Evolutionary conservation across 2,888 invertebrate species (phyloP), one percentile per base, ranked within the genome.

Genomic region (Pheosia tremula): DNA sequence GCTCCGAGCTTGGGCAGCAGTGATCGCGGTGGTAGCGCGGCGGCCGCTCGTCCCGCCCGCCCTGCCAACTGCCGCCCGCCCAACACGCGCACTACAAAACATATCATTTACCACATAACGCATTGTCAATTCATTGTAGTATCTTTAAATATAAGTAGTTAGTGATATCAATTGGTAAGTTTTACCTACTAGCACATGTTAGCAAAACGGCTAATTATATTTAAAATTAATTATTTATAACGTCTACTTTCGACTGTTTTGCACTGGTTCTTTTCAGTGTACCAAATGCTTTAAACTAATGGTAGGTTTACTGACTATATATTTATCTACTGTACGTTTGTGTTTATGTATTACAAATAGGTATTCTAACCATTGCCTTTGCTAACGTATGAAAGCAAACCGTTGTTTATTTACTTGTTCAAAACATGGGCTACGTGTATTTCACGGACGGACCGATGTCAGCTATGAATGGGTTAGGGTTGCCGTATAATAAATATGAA

Each of bases 11-110:
- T 45, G 49, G 56, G 54, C 59, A 39, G 65, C 76, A 80, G 79
- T 80, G 68, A 69, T 75, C 75, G 79, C 67, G 72, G 74, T 69
- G 71, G 69, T 62, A 63, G 72, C 74, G 79, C 68, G 78, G 72
- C 71, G 77, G 68, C 67, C 78, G 77, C 77, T 65, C 72, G 80
- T 71, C 67, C 68, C 75, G 74, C 69, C 78, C 74, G 71, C 73
- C 77, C 69, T 59, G 56, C 53, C 11, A 49, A 69, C 65, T 11
- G 53, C 39, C 41, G 57, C 47, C 56, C 43, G 45, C 36, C 43
- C 45, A 57, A 47, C 45, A 13, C 43, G 37, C 56, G 63, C 62
- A 70, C 68, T 72, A 77, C 64, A 64, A 56, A 62, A 52, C 61
- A 56, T 11, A 36, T 43, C 43, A 13, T 13, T 24, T 47, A 57